Conservation (phyloP, 2,888 invertebrate species). For the Cartodere bifasciata region DNA sequence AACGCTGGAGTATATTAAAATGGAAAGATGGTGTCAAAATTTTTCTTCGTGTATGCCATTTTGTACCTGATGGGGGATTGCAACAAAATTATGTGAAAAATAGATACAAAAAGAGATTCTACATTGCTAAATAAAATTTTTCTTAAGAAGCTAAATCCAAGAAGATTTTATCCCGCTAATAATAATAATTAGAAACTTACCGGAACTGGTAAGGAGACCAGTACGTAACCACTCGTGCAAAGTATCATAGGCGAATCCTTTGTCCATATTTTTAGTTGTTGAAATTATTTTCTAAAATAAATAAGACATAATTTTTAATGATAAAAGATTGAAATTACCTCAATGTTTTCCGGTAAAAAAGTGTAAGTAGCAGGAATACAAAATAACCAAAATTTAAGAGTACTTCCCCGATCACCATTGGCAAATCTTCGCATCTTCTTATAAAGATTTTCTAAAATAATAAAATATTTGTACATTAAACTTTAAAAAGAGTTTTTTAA, state of each 20-base stretch:
- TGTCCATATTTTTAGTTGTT: constrained; percentile 24
- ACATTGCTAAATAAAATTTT: not conserved
- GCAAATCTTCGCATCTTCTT: too few relatives aligned
- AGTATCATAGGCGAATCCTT: constrained; percentile 26
- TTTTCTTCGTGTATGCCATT: constrained; percentile 16
- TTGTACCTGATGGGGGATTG: constrained; percentile 7
- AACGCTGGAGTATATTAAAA: constrained; percentile 21
- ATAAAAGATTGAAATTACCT: too few relatives aligned
- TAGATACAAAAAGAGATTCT: not conserved
- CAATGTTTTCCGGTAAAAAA: too few relatives aligned
- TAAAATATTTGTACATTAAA: not conserved
- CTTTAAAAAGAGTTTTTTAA: not conserved
- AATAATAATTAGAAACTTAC: constrained; percentile 16
- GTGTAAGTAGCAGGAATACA: too few relatives aligned
- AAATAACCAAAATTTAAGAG: too few relatives aligned
- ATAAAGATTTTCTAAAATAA: too few relatives aligned
- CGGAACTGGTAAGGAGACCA: constrained; percentile 29
- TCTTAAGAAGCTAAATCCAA: not conserved
- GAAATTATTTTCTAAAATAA: constrained; percentile 19
- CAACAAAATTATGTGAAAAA: constrained; percentile 1
- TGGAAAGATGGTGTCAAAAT: constrained; percentile 23
- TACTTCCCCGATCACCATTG: too few relatives aligned
- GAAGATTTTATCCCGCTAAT: too few relatives aligned
- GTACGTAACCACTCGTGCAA: constrained; percentile 29
- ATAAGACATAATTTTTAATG: too few relatives aligned